phyloP scores from a whole-genome alignment of 2,888 invertebrate genomes.

The Altica lythri region DNA sequence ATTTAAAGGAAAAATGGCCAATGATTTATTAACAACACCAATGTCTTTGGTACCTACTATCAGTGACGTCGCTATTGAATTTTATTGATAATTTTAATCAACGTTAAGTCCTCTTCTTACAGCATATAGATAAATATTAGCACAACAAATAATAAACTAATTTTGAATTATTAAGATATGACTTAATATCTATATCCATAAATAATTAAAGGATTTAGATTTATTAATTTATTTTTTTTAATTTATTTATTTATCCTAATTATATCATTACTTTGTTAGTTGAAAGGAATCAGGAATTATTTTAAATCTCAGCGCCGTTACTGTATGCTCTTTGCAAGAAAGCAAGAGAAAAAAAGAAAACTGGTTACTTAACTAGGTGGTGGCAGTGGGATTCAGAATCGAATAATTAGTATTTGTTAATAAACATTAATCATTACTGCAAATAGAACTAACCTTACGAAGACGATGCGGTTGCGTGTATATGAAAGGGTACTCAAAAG shows the following conservation, averaged over 20 bases:
- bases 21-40: constrained; percentile 26
- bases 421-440: constrained; percentile 27
- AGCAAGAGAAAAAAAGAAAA: constrained; percentile 11
- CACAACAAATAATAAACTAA: too few species aligned
- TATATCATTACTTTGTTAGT: too few species aligned
- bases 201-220: too few species aligned
- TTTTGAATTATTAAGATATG: too few species aligned
- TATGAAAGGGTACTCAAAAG: constrained; percentile 4
- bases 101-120: too few species aligned
- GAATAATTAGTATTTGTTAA: constrained; percentile 32
- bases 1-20: constrained; percentile 19
- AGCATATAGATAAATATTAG: too few species aligned
- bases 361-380: constrained; percentile 25
- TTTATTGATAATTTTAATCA: too few species aligned
- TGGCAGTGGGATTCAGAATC: constrained; percentile 29
- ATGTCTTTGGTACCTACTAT: constrained; percentile 13
- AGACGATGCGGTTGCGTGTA: constrained; percentile 15
- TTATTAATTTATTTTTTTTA: too few species aligned
- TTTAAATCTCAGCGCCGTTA: too few species aligned
- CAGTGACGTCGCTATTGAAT: background rate
- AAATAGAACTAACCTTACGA: constrained; percentile 20
- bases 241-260: too few species aligned
- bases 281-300: too few species aligned
- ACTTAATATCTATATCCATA: too few species aligned
- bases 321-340: background rate